Conservation (phyloP, 1,140 invertebrate species). For the Limonius californicus region DNA sequence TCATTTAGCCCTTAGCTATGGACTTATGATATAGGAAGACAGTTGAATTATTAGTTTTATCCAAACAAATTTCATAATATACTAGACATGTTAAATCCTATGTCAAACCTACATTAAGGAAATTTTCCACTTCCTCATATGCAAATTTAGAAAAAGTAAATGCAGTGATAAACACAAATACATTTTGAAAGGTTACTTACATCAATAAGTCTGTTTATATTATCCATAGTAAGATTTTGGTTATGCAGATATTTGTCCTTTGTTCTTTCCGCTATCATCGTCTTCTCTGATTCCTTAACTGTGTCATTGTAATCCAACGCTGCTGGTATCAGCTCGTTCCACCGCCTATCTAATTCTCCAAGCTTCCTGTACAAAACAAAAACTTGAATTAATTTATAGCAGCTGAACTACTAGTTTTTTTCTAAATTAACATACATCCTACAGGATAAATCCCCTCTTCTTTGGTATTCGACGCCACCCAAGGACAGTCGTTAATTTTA, state of each 20-base stretch:
- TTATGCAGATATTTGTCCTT: neutral
- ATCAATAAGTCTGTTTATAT: neutral
- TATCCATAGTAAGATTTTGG: neutral
- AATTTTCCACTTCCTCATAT: too few species aligned
- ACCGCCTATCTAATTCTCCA: neutral
- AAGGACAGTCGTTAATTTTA: conserved; percentile 18
- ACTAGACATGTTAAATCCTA: too few species aligned
- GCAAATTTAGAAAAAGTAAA: neutral
- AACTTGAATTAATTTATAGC: neutral
- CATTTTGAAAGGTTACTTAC: neutral
- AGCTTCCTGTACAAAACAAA: conserved; percentile 4
- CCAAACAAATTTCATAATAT: too few species aligned
- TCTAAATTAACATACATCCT: conserved; percentile 22
- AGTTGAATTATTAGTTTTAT: too few species aligned
- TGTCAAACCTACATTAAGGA: too few species aligned
- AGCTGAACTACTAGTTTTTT: too few species aligned
- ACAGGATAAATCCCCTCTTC: conserved; percentile 20
- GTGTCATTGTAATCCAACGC: conserved; percentile 2
- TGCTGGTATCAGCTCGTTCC: neutral
- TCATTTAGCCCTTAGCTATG: too few species aligned
- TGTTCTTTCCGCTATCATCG: neutral
- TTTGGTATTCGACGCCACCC: conserved; percentile 14
- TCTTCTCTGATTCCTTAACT: neutral
- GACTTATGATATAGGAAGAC: too few species aligned
- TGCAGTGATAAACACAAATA: neutral